phyloP scores from a whole-genome alignment of 2,113 vertebrate genomes.

The Zingel zingel region DNA sequence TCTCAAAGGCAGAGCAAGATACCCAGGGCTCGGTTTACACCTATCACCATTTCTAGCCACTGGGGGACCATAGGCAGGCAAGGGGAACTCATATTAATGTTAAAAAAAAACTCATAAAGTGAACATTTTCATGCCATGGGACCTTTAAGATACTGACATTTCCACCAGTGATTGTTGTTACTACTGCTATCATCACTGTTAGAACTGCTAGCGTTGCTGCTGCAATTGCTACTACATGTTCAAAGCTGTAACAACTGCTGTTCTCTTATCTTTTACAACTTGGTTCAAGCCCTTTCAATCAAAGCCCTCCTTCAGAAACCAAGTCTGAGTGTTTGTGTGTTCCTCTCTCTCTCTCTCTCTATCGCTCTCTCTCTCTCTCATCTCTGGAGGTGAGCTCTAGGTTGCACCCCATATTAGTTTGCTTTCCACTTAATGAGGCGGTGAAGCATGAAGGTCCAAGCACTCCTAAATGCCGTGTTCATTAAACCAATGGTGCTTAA shows the following conservation, averaged over 20 bases:
- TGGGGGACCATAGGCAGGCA: too few species aligned
- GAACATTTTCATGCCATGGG: too few species aligned
- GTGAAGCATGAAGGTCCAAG: conserved; percentile 86
- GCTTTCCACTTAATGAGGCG: conserved; percentile 85
- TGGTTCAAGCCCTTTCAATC: conserved; percentile 33
- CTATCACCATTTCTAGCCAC: too few species aligned
- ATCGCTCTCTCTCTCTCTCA: conserved; percentile 10
- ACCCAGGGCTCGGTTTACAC: too few species aligned
- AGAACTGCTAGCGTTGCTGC: not conserved
- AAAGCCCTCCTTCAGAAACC: conserved; percentile 35
- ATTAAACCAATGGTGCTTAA: conserved; percentile 86
- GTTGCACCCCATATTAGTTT: conserved; percentile 85
- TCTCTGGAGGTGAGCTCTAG: conserved; percentile 86
- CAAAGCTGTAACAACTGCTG: not conserved
- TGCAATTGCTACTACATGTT: not conserved
- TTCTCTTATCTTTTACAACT: conserved; percentile 23
- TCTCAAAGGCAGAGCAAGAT: too few species aligned
- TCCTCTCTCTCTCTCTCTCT: not conserved
- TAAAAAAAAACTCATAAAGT: too few species aligned
- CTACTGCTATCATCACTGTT: not conserved
- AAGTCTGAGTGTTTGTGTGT: conserved; percentile 11
- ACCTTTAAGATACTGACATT: not conserved
- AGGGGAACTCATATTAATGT: too few species aligned
- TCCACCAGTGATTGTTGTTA: not conserved
- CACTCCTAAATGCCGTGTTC: conserved; percentile 83